phyloP scores from a whole-genome alignment of 2,888 invertebrate genomes.

The Pedicia rivosa region DNA sequence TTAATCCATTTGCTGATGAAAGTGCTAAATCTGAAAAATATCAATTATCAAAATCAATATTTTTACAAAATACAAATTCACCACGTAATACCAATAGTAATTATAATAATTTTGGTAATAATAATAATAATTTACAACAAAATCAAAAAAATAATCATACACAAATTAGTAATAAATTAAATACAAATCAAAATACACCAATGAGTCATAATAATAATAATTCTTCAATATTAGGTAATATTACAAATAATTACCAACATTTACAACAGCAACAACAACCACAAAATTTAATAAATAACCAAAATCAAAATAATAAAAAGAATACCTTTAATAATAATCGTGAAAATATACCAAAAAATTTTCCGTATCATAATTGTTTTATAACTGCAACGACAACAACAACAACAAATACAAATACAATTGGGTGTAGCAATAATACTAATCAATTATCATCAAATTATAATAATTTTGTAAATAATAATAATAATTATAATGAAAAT shows the following conservation, averaged over 20 bases:
- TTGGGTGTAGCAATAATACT: not conserved
- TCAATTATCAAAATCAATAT: slow-evolving; percentile 9
- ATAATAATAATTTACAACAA: not conserved
- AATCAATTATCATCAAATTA: too few species aligned
- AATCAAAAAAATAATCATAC: slow-evolving; percentile 5
- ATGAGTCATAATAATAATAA: too few species aligned
- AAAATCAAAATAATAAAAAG: not conserved
- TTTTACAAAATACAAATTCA: not conserved
- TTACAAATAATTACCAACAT: slow-evolving; percentile 1
- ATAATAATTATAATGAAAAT: not conserved
- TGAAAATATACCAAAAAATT: too few species aligned
- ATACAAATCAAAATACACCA: slow-evolving; percentile 3
- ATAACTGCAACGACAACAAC: too few species aligned
- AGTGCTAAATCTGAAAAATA: slow-evolving; percentile 6
- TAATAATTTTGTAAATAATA: slow-evolving; percentile 1
- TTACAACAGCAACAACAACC: too few species aligned
- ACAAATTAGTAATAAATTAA: slow-evolving; percentile 3
- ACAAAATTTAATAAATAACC: too few species aligned
- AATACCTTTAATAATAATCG: slow-evolving; percentile 2
- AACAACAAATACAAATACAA: not conserved
- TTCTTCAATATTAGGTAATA: slow-evolving; percentile 2
- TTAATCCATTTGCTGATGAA: slow-evolving; percentile 10
- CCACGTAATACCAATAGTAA: not conserved
- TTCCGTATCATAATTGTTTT: too few species aligned
- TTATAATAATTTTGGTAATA: slow-evolving; percentile 1